Percentiles rank a stretch among this genome's conserved stretches.
Evolutionary conservation across 1,140 invertebrate species (phyloP).

Genomic region (Platorchestia sp.): DNA sequence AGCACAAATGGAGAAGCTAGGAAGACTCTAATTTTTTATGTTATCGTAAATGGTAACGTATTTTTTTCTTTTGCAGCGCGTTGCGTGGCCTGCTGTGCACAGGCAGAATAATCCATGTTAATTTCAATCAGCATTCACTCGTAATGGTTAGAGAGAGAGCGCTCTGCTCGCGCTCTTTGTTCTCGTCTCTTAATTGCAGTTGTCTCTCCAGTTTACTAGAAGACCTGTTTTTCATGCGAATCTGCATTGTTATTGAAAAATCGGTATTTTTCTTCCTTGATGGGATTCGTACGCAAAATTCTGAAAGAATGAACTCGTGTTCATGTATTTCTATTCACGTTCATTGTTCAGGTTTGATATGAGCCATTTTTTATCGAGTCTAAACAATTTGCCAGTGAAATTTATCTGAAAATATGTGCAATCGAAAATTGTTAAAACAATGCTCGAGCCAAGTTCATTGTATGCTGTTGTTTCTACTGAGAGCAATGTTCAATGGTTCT

Average conservation of each 20-base stretch:
- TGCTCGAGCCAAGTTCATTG: neutral
- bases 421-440: neutral
- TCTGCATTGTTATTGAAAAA: neutral
- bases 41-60: neutral
- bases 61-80: neutral
- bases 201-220: neutral
- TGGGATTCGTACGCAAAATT: neutral
- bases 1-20: neutral
- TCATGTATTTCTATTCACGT: neutral
- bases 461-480: neutral
- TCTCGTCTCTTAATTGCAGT: neutral
- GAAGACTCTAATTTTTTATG: neutral
- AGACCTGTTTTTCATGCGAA: neutral
- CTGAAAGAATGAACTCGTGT: neutral
- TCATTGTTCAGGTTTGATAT: neutral
- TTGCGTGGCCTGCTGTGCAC: neutral
- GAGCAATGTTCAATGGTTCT: neutral
- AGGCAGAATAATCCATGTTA: neutral
- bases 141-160: neutral
- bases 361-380: neutral
- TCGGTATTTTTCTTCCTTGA: neutral
- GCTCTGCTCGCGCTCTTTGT: neutral
- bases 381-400: neutral
- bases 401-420: neutral
- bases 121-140: neutral